Percentiles rank a stretch among this genome's conserved stretches.
phyloP scores from a whole-genome alignment of 1,140 invertebrate genomes.

The Dicyema japonicum region DNA sequence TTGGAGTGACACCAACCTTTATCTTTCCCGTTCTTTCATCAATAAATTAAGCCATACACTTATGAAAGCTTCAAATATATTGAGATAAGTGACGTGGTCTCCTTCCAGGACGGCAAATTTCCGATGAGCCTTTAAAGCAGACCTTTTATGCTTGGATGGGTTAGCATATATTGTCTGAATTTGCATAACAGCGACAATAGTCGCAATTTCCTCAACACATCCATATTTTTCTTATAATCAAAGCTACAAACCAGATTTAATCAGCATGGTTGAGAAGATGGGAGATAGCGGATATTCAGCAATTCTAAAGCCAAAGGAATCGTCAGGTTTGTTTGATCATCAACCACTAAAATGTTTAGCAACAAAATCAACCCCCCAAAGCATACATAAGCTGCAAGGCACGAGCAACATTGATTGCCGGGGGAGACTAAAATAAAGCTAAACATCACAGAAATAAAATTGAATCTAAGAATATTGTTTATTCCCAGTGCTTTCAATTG shows the following conservation, averaged over 20 bases:
- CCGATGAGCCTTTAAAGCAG: constrained; percentile 25
- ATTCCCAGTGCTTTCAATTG: constrained; percentile 79
- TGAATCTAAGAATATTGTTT: constrained; percentile 33
- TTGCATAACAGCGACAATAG: constrained; percentile 57
- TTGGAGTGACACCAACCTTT: too few species aligned
- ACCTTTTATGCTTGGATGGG: constrained; percentile 20
- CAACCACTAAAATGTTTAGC: constrained; percentile 1
- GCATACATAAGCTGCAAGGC: constrained; percentile 60
- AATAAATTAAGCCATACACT: too few species aligned
- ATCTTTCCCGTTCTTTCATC: too few species aligned
- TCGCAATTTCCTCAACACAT: constrained; percentile 53
- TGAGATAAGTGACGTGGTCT: constrained; percentile 59
- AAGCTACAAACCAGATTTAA: constrained; percentile 30
- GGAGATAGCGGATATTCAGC: constrained; percentile 64
- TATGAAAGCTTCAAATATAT: constrained; percentile 46
- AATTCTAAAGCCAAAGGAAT: constrained; percentile 36
- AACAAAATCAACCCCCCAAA: constrained; percentile 22
- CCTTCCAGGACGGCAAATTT: constrained; percentile 67
- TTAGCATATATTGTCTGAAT: constrained; percentile 52
- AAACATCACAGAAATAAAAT: constrained; percentile 20
- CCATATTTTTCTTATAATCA: constrained; percentile 32
- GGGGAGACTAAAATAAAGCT: constrained; percentile 45
- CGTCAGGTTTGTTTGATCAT: background rate
- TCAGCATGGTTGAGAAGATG: constrained; percentile 49
- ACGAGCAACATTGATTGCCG: constrained; percentile 45